Evolutionary conservation across 2,888 invertebrate genomes (phyloP).

Genomic region (Drosophila hawaiiensis): DNA sequence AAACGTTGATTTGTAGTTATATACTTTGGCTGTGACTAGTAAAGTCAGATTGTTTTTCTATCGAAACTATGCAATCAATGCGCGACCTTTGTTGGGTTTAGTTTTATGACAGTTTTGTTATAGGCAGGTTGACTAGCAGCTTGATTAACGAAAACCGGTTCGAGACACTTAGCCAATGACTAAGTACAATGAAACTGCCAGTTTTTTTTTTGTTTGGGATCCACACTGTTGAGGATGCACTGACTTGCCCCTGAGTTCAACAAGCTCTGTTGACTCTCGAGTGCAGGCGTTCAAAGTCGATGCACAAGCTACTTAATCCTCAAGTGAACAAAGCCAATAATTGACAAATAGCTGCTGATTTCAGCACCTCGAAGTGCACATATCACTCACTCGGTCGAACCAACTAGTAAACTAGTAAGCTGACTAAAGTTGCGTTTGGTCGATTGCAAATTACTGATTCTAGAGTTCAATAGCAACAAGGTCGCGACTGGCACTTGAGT

Average conservation of each 20-base stretch:
- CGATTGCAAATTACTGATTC: too few relatives aligned
- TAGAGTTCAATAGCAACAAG: slow-evolving; percentile 2
- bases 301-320: slow-evolving; percentile 28
- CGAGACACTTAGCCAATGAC: not conserved
- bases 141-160: slow-evolving; percentile 40
- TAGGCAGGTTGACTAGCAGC: slow-evolving; percentile 37
- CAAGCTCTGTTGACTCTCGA: slow-evolving; percentile 33
- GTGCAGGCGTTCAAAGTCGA: slow-evolving; percentile 50
- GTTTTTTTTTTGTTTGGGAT: slow-evolving; percentile 36
- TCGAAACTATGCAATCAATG: slow-evolving; percentile 25
- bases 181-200: slow-evolving; percentile 33
- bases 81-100: slow-evolving; percentile 46
- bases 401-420: not conserved
- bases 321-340: slow-evolving; percentile 38
- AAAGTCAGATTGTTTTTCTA: slow-evolving; percentile 10
- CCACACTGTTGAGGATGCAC: slow-evolving; percentile 49
- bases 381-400: slow-evolving; percentile 17
- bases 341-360: slow-evolving; percentile 51
- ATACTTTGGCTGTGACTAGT: not conserved
- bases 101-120: slow-evolving; percentile 44
- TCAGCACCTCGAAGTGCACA: slow-evolving; percentile 57
- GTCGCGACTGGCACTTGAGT: not conserved
- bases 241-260: slow-evolving; percentile 24
- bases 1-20: not conserved
- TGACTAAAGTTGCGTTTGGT: slow-evolving; percentile 8